phyloP scores from a whole-genome alignment of 2,888 invertebrate genomes.

The Ormyrus nitidulus region DNA sequence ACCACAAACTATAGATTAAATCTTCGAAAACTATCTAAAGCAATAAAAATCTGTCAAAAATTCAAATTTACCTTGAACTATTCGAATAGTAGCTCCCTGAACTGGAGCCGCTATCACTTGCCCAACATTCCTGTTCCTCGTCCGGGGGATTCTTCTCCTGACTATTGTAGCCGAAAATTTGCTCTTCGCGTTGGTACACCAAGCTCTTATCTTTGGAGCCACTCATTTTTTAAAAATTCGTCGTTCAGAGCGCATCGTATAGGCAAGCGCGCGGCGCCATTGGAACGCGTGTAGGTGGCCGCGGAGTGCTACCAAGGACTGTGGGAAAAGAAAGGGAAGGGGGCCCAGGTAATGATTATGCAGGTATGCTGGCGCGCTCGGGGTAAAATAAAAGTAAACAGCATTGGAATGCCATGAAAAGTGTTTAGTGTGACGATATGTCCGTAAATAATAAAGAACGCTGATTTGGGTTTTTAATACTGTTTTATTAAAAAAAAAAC shows the following conservation, averaged over 20 bases:
- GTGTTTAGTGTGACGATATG: too few relatives aligned
- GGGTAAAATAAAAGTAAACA: neutral
- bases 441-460: too few relatives aligned
- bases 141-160: slow-evolving; percentile 61
- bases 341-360: slow-evolving; percentile 1
- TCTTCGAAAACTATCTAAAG: too few relatives aligned
- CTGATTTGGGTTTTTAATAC: too few relatives aligned
- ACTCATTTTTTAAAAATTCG: slow-evolving; percentile 31
- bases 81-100: slow-evolving; percentile 73
- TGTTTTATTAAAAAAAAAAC: too few relatives aligned
- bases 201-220: slow-evolving; percentile 39
- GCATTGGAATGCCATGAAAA: too few relatives aligned
- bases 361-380: slow-evolving; percentile 1
- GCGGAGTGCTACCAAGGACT: too few relatives aligned
- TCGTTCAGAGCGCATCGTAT: too few relatives aligned
- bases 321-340: neutral
- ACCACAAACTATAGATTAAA: neutral
- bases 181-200: slow-evolving; percentile 40
- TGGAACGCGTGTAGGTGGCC: too few relatives aligned
- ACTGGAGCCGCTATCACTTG: slow-evolving; percentile 72
- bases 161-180: slow-evolving; percentile 41
- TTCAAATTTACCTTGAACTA: slow-evolving; percentile 65
- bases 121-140: slow-evolving; percentile 72
- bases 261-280: too few relatives aligned
- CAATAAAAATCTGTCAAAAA: neutral